Conservation (phyloP, 2,797 vertebrate genomes). For the Squalus acanthias region DNA sequence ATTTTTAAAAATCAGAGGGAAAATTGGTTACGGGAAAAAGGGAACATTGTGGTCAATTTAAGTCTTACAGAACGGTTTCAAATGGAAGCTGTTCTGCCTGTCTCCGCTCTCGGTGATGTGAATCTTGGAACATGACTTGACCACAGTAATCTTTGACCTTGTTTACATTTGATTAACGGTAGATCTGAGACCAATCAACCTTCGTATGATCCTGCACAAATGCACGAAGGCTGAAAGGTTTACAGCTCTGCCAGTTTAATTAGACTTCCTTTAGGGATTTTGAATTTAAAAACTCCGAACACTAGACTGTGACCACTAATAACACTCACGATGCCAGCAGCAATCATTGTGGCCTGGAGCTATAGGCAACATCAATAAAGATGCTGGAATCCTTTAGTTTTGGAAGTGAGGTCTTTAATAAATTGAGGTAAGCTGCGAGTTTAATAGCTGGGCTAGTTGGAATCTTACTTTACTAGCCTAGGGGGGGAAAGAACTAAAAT, state of each 20-base stretch:
- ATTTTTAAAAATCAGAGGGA: no score
- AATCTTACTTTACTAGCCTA: neutral
- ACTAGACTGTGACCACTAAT: neutral
- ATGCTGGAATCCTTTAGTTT: neutral
- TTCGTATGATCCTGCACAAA: neutral
- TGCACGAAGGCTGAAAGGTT: neutral
- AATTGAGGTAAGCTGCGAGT: neutral
- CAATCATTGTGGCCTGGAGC: neutral
- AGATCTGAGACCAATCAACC: neutral
- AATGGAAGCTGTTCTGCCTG: neutral
- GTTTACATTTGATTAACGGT: neutral
- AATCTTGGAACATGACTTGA: neutral
- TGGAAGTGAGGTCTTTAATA: neutral
- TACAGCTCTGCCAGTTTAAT: neutral
- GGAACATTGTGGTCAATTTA: neutral
- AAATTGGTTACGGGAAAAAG: neutral
- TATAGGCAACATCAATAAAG: neutral
- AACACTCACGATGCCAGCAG: neutral
- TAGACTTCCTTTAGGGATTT: neutral
- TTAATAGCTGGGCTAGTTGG: neutral
- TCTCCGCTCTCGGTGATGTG: neutral
- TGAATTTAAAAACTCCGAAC: neutral
- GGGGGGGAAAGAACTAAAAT: neutral
- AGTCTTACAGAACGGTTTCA: neutral
- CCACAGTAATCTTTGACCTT: neutral